These are phyloP conservation scores for Rhinoderma darwinii DNA, from an alignment of 2,113 vertebrate genomes.

Conservation along the genomic window DNA sequence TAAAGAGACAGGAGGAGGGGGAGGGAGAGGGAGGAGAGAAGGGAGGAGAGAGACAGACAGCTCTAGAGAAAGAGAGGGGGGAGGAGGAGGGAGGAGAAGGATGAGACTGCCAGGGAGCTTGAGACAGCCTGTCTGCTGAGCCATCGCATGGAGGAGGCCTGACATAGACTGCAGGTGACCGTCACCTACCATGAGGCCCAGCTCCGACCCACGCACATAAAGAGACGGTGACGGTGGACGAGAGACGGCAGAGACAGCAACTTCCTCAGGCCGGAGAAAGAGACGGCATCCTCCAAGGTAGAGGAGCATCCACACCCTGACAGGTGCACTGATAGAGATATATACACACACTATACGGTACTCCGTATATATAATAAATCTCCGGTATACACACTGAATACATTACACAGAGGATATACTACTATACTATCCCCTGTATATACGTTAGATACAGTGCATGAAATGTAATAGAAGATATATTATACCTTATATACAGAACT, in stretches of 20 bases:
- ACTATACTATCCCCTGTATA: background rate
- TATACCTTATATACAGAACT: background rate
- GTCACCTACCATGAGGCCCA: conserved; percentile 21
- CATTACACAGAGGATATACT: background rate
- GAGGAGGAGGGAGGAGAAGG: background rate
- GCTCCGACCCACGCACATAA: background rate
- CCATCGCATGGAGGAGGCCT: conserved; percentile 49
- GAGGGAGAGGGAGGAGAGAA: conserved; percentile 50
- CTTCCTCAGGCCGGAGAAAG: conserved; percentile 5
- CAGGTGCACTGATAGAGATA: conserved; percentile 11
- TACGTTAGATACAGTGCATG: background rate
- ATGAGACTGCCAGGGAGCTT: conserved; percentile 38
- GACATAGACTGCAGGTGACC: background rate
- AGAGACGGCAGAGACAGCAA: background rate
- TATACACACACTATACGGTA: background rate
- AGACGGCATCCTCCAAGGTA: background rate
- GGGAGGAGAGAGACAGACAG: conserved; percentile 56
- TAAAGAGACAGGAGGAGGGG: conserved; percentile 55
- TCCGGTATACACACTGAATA: background rate
- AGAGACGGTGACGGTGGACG: background rate
- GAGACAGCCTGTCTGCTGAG: conserved; percentile 54
- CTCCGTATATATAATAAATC: background rate
- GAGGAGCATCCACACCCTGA: conserved; percentile 34
- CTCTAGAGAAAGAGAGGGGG: conserved; percentile 44
- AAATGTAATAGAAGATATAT: background rate